phyloP scores from a whole-genome alignment of 2,113 vertebrate species.

The Scopus umbretta region DNA sequence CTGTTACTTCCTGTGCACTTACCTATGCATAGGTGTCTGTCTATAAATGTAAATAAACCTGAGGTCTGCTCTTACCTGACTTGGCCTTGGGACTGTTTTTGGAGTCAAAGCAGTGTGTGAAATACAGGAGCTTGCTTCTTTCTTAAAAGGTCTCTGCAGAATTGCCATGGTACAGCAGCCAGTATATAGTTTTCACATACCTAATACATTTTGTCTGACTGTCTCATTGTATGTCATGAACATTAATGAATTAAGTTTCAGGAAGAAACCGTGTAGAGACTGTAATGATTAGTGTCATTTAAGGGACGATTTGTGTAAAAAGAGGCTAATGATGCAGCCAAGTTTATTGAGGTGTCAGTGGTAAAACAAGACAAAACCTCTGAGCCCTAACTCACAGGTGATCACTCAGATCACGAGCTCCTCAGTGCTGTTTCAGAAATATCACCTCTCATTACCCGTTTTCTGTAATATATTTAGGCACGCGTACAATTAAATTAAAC shows the following conservation, averaged over 20 bases:
- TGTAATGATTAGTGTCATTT: background rate
- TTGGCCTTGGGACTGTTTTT: background rate
- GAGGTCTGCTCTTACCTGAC: background rate
- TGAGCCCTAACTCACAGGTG: background rate
- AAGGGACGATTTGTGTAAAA: background rate
- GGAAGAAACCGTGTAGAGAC: background rate
- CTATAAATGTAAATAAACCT: background rate
- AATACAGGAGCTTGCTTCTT: background rate
- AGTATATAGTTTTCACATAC: background rate
- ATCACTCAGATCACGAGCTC: background rate
- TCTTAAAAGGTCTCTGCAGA: background rate
- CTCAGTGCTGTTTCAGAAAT: background rate
- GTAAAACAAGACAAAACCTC: background rate
- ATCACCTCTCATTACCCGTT: background rate
- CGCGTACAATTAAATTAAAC: background rate
- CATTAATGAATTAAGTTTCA: background rate
- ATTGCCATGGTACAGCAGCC: background rate
- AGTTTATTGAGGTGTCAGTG: constrained; percentile 1
- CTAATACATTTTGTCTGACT: background rate
- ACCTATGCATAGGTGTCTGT: background rate
- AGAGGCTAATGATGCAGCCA: background rate
- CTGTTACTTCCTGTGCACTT: background rate
- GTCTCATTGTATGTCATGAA: background rate
- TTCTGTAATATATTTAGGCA: background rate
- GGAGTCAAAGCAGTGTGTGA: background rate